A percentile compares a stretch with the other conserved stretches of the same genome.
These are phyloP conservation scores for Lateolabrax maculatus DNA, from an alignment of 2,797 vertebrate genomes.

Conservation along the genomic window DNA sequence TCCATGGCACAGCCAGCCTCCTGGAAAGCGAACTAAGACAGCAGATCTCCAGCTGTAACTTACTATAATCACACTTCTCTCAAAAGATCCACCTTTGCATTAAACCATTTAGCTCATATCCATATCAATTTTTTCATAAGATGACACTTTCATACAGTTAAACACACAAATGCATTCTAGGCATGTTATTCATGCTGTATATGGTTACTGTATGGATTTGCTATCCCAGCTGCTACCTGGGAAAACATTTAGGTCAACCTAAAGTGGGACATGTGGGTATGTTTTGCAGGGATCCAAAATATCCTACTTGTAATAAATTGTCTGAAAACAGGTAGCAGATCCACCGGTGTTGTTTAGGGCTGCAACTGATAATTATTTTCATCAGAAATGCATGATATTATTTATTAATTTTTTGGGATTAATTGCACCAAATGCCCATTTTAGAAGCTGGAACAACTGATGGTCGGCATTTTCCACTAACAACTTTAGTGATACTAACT, in stretches of 20 bases:
- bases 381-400: background rate
- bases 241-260: conserved; percentile 31
- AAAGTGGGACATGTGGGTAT: conserved; percentile 7
- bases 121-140: background rate
- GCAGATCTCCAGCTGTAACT: conserved; percentile 15
- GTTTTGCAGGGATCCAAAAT: background rate
- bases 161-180: background rate
- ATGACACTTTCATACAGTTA: background rate
- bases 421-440: background rate
- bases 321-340: conserved; percentile 17
- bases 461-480: too few relatives aligned
- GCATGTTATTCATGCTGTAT: background rate
- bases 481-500: too few relatives aligned
- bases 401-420: background rate
- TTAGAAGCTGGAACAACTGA: background rate
- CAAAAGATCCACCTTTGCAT: background rate
- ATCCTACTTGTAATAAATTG: conserved; percentile 7
- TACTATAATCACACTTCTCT: background rate
- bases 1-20: background rate
- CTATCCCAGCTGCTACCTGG: conserved; percentile 29
- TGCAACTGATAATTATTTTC: conserved; percentile 1
- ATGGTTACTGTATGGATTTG: background rate
- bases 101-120: background rate
- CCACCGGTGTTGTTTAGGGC: background rate
- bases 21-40: background rate